Conservation (phyloP, 1,140 invertebrate species). For the Drosophila watanabei region DNA sequence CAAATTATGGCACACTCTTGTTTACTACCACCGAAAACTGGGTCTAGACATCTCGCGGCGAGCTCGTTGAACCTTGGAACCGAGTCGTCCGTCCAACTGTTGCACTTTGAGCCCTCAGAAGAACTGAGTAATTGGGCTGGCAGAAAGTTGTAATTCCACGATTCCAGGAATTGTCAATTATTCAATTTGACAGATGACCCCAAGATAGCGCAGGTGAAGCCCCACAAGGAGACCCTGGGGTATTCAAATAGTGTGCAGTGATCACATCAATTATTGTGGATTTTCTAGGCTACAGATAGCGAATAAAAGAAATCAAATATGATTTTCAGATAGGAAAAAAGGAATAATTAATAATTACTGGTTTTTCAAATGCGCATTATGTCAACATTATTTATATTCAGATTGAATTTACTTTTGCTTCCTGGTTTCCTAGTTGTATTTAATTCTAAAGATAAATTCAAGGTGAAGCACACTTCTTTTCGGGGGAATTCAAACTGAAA, state of each 20-base stretch:
- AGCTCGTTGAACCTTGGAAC: constrained; percentile 39
- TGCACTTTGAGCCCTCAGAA: constrained; percentile 19
- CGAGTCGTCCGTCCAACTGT: neutral
- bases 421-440: neutral
- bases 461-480: neutral
- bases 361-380: neutral
- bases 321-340: neutral
- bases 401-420: neutral
- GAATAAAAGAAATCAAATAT: constrained; percentile 15
- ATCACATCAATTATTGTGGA: constrained; percentile 4
- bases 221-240: constrained; percentile 1
- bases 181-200: constrained; percentile 19
- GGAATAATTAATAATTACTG: neutral
- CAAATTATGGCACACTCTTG: constrained; percentile 14
- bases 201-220: constrained; percentile 12
- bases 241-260: constrained; percentile 18
- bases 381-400: constrained; percentile 22
- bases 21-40: constrained; percentile 8
- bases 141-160: constrained; percentile 15
- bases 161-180: constrained; percentile 29
- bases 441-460: neutral
- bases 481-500: neutral
- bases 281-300: constrained; percentile 22
- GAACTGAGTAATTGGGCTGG: constrained; percentile 16
- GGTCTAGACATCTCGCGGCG: constrained; percentile 27